Percentiles rank a stretch among this genome's conserved stretches.
phyloP scores from a whole-genome alignment of 2,113 vertebrate species.

The Laterallus jamaicensis region DNA sequence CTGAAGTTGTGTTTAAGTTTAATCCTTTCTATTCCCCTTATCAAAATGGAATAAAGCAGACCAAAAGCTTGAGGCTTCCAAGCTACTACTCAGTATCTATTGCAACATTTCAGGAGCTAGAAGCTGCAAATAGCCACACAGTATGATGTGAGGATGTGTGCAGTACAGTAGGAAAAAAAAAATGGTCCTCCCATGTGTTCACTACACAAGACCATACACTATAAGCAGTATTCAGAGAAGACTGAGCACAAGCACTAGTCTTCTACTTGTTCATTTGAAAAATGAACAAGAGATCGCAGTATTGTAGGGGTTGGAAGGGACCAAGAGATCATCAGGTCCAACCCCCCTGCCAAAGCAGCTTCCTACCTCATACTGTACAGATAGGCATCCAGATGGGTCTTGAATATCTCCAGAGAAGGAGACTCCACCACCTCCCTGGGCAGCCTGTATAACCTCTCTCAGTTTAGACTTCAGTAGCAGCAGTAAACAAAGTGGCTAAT shows the following conservation, averaged over 20 bases:
- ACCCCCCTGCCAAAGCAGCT: no score
- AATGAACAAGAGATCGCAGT: background rate
- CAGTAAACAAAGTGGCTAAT: background rate
- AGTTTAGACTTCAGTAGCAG: background rate
- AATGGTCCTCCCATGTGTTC: background rate
- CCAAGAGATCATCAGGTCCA: no score
- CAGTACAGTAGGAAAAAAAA: background rate
- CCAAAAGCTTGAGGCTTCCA: background rate
- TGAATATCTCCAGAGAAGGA: no score
- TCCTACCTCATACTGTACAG: no score
- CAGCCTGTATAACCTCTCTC: background rate
- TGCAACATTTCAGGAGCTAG: background rate
- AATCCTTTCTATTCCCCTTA: background rate
- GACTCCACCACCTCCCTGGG: no score
- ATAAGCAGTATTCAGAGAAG: background rate
- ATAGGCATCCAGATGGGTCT: no score
- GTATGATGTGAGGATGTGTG: background rate
- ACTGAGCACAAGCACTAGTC: background rate
- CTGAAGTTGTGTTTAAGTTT: background rate
- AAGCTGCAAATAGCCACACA: background rate
- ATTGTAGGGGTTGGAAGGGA: no score
- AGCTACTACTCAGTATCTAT: background rate
- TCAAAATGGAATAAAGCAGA: background rate
- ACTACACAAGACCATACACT: background rate
- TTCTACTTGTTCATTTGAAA: background rate